These are phyloP conservation scores for Platysteira castanea DNA, from an alignment of 2,113 vertebrate genomes.

Conservation along the genomic window DNA sequence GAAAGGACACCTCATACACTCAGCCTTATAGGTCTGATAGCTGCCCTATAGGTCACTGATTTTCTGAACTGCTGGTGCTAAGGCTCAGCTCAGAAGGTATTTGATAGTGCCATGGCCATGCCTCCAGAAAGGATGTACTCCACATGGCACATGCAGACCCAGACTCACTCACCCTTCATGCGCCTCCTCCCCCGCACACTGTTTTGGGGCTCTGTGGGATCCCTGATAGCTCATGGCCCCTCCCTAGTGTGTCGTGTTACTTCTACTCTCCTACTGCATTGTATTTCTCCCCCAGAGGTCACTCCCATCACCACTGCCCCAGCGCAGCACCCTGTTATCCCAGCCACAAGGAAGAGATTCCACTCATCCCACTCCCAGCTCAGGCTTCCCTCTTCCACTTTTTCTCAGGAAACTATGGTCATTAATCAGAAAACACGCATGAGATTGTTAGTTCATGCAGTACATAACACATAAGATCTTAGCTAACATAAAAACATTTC, in stretches of 20 bases:
- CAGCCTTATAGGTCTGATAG: background rate
- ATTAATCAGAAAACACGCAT: fast-evolving
- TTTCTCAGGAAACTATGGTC: background rate
- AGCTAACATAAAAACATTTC: background rate
- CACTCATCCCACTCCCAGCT: too few relatives aligned
- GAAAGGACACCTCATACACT: background rate
- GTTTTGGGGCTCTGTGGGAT: background rate
- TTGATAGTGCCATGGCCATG: background rate
- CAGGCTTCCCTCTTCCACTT: background rate
- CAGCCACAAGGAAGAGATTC: background rate
- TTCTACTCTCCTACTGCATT: background rate
- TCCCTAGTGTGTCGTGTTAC: fast-evolving
- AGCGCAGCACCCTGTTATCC: background rate
- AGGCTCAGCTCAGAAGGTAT: background rate
- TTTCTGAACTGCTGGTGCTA: background rate
- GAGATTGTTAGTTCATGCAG: fast-evolving
- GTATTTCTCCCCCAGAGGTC: fast-evolving
- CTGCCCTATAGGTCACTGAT: background rate
- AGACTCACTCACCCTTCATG: background rate
- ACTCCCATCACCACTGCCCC: background rate
- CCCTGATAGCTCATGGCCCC: fast-evolving
- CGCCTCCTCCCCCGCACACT: fast-evolving
- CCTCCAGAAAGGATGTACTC: background rate
- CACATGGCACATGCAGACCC: fast-evolving
- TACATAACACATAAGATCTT: fast-evolving